Evolutionary conservation across 2,888 invertebrate species (phyloP), one percentile per base, ranked within the genome.

Genomic region (Tenthredo amoena): DNA sequence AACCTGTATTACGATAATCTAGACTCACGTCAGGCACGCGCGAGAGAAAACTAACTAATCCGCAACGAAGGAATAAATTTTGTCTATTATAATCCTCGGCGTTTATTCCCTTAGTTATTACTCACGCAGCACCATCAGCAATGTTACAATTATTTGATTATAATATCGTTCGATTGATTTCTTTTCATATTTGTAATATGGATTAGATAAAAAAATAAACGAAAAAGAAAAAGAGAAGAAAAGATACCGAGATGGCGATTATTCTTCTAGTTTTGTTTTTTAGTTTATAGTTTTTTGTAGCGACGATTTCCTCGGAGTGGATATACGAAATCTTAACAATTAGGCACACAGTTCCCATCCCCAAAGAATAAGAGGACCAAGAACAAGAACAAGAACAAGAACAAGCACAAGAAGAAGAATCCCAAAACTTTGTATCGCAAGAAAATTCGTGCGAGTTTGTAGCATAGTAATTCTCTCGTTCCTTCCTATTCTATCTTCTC

Each of bases 1-100:
- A 47, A 18, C 74, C 26, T 47, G 76, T 47, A 21, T 71, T 71
- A 71, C 37, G 18, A 62, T 62, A 26, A 62, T 62, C 62, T 62
- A 62, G 62, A 62, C 62, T 62, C 12, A 62, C 55, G 26, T 4
- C 26, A 62, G 26, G 21, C 26, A 26, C 62, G 62, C 1, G 21
- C 26, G 26, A 62, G 62, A 21, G 26, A 62, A 55, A 62, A 62
- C 26, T 10, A 34, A 71, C 71, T n/a, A 15, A 40, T 37, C 37
- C 34, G n/a, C 31, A 40, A 71, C n/a, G 15, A 9, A 71, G 34
- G 37, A 7, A 40, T n/a, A 71, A 71, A 15, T 34, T 71, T 21
- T 26, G 62, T 62, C 62, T 26, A 62, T 58, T 47, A 47, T 12
- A 12, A n/a, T 55, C 18, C 55, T 55, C n/a, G 55, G 18, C 55